These are phyloP conservation scores for Muscicapa striata DNA, from an alignment of 2,797 vertebrate genomes.

Conservation along the genomic window DNA sequence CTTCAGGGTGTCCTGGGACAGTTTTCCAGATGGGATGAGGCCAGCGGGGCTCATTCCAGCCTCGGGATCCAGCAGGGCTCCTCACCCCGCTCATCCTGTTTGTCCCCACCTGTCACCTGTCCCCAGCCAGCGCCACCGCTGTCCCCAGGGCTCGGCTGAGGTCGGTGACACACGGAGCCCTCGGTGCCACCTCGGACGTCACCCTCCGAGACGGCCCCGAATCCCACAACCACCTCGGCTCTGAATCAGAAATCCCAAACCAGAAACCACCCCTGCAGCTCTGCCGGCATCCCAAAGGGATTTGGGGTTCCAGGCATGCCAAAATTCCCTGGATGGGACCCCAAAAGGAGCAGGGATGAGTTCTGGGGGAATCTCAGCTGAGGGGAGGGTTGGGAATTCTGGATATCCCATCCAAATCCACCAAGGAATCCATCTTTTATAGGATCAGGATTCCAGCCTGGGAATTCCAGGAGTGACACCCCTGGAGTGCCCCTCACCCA, in stretches of 20 bases:
- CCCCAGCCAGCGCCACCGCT: no score
- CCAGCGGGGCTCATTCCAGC: no score
- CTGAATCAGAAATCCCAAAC: background rate
- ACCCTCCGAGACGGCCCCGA: background rate
- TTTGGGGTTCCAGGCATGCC: background rate
- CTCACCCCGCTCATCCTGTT: no score
- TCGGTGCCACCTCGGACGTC: background rate
- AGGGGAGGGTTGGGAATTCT: background rate
- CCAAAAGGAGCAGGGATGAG: background rate
- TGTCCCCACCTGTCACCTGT: no score
- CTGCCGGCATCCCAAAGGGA: background rate
- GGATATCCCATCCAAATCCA: background rate
- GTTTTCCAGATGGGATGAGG: no score
- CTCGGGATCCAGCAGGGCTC: no score
- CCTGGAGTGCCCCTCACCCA: background rate
- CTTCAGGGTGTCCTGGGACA: no score
- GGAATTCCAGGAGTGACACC: background rate
- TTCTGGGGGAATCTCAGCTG: fast-evolving
- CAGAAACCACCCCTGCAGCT: background rate
- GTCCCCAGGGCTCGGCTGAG: no score
- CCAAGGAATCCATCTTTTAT: no score
- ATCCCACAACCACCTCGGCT: background rate
- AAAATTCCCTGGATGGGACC: background rate
- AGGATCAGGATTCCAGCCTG: background rate
- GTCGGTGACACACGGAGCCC: background rate